Base-by-base conservation (phyloP, 1,140 invertebrate species). In the Aphis gossypii region DNA sequence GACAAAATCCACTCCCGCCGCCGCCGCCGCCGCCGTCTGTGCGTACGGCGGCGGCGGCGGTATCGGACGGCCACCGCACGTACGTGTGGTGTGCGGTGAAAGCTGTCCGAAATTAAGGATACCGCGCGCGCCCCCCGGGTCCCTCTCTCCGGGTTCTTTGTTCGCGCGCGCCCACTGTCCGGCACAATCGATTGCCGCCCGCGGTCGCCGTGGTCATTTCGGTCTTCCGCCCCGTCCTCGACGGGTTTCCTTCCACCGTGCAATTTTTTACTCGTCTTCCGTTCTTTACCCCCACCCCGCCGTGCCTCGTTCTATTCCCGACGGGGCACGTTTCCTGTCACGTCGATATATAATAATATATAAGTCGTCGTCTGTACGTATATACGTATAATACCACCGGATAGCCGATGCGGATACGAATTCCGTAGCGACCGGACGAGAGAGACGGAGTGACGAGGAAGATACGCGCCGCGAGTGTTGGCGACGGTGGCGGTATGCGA, bases 171-270 rank as follows among this genome's bases (percentile, higher is more conserved):
- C 87, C 35, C 87, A 20, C 88, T 68, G 90, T 76, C 60, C 90
- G 90, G 90, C 11, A 76, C 90, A 91, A 91, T 91, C 90, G 90
- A 91, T 91, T 91, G 54, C 90, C 90, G 54, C 88, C 88, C 88
- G 88, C 51, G 88, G 48, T 89, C 51, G 41, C 56, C 38, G 90
- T 76, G 90, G 90, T 91, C 90, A 89, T 89, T 89, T 89, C 51
- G 88, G 88, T 6, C 88, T 86, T 56, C 48, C 87, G 18, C n/a
- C 35, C 38, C 51, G 41, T 18, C 48, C 18, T 8, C 20, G 2
- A n/a, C 14, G 48, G 48, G 48, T 51, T 30, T 25, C 87, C 48
- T 89, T 38, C 87, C 48, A 30, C 88, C 1, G 2, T 54, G 46
- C 48, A 9, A 35, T 89, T 89, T 89, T 89, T 89, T 89, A 76